Base-by-base conservation (phyloP, 2,888 invertebrate species). In the Sarcophaga rosellei region DNA sequence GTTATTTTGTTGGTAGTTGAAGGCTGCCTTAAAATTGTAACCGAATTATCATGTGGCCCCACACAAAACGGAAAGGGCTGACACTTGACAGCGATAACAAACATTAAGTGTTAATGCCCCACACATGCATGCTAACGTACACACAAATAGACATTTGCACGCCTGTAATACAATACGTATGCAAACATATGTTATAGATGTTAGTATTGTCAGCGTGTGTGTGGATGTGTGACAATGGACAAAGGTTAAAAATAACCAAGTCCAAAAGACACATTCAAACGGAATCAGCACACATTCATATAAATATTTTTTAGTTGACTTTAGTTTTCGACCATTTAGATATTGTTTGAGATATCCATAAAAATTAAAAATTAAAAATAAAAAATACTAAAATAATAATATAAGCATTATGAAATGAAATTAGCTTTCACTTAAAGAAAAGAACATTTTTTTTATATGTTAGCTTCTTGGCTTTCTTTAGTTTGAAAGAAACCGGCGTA, bases 71-170 rank as follows among this genome's bases (percentile, higher is more conserved):
- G 20, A 59, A 35, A 21, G 65, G 78, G 44, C 63, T 70, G 75
- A 79, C 84, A 79, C 79, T 75, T 84, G 65, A 84, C 84, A 75
- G 69, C 69, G 79, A 79, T 79, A 84, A 84, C 65, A 84, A 84
- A 75, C 69, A 84, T 79, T 75, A 75, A 84, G 69, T 84, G 78
- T 84, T 84, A 84, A 84, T 79, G 79, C 47, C 75, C 44, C 63
- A 45, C 44, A 45, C 25, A 35, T 45, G 8, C 15, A 21, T 15
- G 4, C 8, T 23, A 10, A 63, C 11, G 6, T 20, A 66, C 21
- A 61, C n/a, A 65, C n/a, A 61, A 17, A 65, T n/a, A n/a, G 2
- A 15, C 20, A 73, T 59, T 21, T 66, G 23, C 10, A 61, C n/a
- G 3, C 65, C 5, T 11, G 21, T 21, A 68, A 15, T 3, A 35